These are phyloP conservation scores for Pelecanoides urinatrix DNA, from an alignment of 2,113 vertebrate genomes.

Conservation along the genomic window DNA sequence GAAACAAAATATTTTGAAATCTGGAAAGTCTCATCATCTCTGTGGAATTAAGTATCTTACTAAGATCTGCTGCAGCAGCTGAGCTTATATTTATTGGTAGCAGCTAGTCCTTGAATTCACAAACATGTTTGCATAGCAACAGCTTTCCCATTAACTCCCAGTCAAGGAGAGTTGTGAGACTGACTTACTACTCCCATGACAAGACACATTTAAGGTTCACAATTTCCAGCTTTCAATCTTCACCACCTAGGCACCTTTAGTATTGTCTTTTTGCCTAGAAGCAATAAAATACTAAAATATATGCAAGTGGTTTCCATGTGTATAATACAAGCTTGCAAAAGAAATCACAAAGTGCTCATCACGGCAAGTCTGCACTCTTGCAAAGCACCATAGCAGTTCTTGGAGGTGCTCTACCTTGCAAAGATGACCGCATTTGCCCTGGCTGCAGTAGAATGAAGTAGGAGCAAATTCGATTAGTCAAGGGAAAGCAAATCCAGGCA, in stretches of 20 bases:
- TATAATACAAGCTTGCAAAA: background rate
- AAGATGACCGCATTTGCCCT: background rate
- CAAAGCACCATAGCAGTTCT: background rate
- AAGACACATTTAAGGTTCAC: background rate
- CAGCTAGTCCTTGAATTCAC: background rate
- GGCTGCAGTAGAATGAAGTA: background rate
- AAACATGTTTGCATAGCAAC: background rate
- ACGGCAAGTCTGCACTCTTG: background rate
- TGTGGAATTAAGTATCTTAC: background rate
- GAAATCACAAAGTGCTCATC: background rate
- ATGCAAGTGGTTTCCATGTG: background rate
- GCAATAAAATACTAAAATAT: background rate
- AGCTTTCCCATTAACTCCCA: background rate
- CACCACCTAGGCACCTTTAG: background rate
- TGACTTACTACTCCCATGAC: background rate
- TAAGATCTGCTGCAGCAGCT: background rate
- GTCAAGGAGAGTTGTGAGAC: background rate
- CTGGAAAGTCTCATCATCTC: background rate
- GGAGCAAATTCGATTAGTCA: background rate
- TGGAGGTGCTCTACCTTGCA: background rate
- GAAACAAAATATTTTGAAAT: background rate
- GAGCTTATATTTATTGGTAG: background rate
- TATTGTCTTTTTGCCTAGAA: background rate
- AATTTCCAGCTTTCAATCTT: background rate
- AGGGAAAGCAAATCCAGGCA: background rate